Conservation (phyloP, 2,113 vertebrate genomes). For the Neotragus pygmaeus region DNA sequence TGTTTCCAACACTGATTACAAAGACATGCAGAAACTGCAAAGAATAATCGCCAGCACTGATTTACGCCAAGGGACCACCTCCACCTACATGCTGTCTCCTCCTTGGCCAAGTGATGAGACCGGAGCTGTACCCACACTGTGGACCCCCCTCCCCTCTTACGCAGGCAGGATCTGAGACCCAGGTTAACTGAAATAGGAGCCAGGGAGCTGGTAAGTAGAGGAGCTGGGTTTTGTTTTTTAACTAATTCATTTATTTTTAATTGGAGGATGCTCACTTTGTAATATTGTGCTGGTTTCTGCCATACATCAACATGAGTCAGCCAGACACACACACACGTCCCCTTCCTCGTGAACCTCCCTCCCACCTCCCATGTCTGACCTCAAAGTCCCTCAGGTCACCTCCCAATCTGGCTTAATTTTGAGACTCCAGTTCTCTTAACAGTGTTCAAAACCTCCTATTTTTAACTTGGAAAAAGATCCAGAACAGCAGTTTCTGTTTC, state of each 20-base stretch:
- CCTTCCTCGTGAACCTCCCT: not conserved
- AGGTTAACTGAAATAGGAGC: not conserved
- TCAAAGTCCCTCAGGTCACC: not conserved
- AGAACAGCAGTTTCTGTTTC: slow-evolving; percentile 5
- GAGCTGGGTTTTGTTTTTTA: not conserved
- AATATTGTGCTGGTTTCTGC: not conserved
- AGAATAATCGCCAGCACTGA: not conserved
- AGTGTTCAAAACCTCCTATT: not conserved
- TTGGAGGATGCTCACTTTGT: not conserved
- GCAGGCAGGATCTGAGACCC: not conserved
- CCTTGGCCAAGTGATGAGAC: not conserved
- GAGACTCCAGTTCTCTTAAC: not conserved
- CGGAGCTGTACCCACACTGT: not conserved
- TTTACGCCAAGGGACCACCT: not conserved
- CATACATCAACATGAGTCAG: not conserved
- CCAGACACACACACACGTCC: not conserved
- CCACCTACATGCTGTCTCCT: not conserved
- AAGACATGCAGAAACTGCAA: not conserved
- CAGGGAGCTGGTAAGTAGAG: not conserved
- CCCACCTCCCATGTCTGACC: not conserved
- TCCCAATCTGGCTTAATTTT: not conserved
- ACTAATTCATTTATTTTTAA: not conserved
- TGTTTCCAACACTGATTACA: not conserved
- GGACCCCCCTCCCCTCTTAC: not conserved
- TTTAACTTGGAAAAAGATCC: not conserved